These are phyloP conservation scores for Achatina immaculata DNA, from an alignment of 1,140 invertebrate species.

Conservation along the genomic window DNA sequence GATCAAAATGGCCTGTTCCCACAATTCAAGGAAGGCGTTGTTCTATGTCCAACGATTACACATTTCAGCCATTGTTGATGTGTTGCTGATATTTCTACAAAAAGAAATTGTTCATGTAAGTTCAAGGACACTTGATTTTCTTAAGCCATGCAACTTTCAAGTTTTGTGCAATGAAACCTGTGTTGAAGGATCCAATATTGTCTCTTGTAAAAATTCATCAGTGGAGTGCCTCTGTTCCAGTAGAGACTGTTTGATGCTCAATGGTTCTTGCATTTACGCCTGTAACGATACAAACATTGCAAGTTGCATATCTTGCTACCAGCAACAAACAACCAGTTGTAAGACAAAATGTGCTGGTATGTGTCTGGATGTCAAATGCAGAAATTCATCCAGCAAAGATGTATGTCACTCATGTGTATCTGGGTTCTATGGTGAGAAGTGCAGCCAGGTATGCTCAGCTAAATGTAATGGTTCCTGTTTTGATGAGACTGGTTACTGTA, in stretches of 20 bases:
- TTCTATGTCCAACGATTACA: no score
- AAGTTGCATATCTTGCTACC: not conserved
- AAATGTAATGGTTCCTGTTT: not conserved
- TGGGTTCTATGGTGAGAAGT: not conserved
- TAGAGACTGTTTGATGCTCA: not conserved
- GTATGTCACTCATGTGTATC: not conserved
- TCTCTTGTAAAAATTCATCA: not conserved
- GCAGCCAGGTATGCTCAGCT: not conserved
- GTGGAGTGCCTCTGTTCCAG: not conserved
- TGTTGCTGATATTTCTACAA: no score
- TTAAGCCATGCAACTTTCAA: not conserved
- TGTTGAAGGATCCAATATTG: no score
- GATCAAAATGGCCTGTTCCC: no score
- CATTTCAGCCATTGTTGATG: no score
- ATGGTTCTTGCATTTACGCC: not conserved
- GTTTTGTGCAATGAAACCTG: not conserved
- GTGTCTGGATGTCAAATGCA: not conserved
- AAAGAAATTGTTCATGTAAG: no score
- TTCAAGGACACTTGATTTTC: not conserved
- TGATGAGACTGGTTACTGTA: slow-evolving; percentile 7
- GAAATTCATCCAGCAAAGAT: not conserved
- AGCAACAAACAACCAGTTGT: not conserved
- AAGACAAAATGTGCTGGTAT: not conserved
- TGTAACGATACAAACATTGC: not conserved
- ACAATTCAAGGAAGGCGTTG: no score